These are phyloP conservation scores for Diploptera punctata DNA, from an alignment of 2,888 invertebrate species.

Conservation along the genomic window DNA sequence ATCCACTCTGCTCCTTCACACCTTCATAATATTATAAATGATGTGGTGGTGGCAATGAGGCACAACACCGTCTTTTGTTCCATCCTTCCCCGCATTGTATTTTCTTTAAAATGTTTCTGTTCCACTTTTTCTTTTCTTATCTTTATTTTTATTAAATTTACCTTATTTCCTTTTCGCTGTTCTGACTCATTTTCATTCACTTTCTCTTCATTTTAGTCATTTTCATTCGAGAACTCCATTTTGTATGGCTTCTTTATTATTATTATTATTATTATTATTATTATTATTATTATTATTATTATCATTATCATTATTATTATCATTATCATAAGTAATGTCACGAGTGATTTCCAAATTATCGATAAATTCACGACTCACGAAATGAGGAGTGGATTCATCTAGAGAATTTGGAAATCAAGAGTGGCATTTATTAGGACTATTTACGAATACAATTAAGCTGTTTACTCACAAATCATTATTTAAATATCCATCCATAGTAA, in stretches of 20 bases:
- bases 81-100: neutral
- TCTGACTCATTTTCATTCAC: neutral
- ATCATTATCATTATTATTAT: too few relatives aligned
- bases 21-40: neutral
- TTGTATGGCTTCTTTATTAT: neutral
- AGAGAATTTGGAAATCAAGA: too few relatives aligned
- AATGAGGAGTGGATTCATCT: too few relatives aligned
- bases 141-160: neutral
- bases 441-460: too few relatives aligned
- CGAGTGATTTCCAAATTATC: too few relatives aligned
- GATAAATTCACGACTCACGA: too few relatives aligned
- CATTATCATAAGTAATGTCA: too few relatives aligned
- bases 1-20: neutral
- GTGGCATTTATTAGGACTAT: too few relatives aligned
- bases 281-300: too few relatives aligned
- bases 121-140: neutral
- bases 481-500: too few relatives aligned
- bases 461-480: too few relatives aligned
- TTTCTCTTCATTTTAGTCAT: neutral
- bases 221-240: neutral
- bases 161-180: neutral
- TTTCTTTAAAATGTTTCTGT: neutral
- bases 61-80: neutral
- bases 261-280: neutral
- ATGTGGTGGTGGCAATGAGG: neutral